Base-by-base conservation (phyloP, 2,113 vertebrate genomes). In the Cyanistes caeruleus region DNA sequence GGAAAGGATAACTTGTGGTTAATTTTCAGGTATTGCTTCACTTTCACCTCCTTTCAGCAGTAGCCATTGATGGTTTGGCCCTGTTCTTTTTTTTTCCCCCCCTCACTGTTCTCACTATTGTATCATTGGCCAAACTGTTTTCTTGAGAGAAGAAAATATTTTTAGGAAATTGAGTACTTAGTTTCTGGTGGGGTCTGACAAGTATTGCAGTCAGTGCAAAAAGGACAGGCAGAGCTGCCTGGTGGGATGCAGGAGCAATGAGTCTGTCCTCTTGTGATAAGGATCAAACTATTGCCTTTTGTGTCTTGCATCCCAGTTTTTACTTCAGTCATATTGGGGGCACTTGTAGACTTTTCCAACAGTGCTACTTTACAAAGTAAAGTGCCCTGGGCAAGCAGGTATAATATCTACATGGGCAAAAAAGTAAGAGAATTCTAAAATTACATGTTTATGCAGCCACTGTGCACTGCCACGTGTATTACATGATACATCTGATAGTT, bases 11-110 rank as follows among this genome's bases (percentile, higher is more conserved):
- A 51, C 33, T 60, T 62, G 15, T 63, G 16, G 13, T 37, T 90
- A 19, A 19, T 53, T 82, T 90, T 64, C 18, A 27, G 11, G 17
- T 44, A 20, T 82, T 74, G 19, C 58, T 94, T 93, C 17, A 27
- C 13, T 87, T 51, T 48, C 21, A 37, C 19, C 39, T 78, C 25
- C 15, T 84, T 87, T 72, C n/a, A 73, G 41, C 25, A 46, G 21
- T 18, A 48, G 28, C 39, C 23, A 8, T 37, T 78, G 31, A 55
- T 72, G 25, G 8, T 24, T 69, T 87, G 16, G 19, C 81, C 20
- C 17, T 70, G 0, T 16, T 43, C 15, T 76, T 39, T 55, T 52
- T 13, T 24, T 35, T 13, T 2, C 2, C 4, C 11, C 3, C 2
- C 4, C 11, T 39, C 5, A 5, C 30, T 2, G 1, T 78, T 35